Base-by-base conservation (phyloP, 1,140 invertebrate species). In the Halesus radiatus region DNA sequence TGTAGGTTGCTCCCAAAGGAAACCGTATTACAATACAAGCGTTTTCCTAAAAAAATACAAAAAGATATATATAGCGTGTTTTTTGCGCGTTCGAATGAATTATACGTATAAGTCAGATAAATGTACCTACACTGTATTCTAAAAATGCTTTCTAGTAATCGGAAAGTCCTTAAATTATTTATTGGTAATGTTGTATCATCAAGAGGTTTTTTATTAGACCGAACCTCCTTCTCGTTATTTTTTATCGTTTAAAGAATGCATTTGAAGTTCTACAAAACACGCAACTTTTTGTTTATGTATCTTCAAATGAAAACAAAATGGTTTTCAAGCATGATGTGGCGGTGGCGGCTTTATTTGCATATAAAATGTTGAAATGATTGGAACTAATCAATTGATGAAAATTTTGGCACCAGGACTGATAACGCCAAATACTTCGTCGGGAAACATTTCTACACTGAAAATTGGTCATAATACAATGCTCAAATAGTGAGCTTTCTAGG, bases 211-310 rank as follows among this genome's bases (percentile, higher is more conserved):
- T 68, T 52, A 54, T 78, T 54, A 50, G 50, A 53, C 50, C 60
- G 23, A 78, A 26, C 53, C 60, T 66, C 32, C 32, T 60, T 60
- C 26, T 13, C 1, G 50, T 72, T 52, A 72, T 53, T 23, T 78
- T 37, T 56, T 75, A n/a, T 56, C 52, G 52, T 77, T 78, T 74
- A 10, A 74, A 62, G 77, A 78, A 78, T 81, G 76, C 80, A 81
- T 81, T 81, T 74, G 75, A 81, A 81, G 32, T 72, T 74, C 75
- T 58, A 54, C 52, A 78, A 52, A 74, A 78, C 80, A 81, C 80
- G 80, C 80, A 81, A 68, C 80, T 76, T 80, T 70, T 76, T 60
- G 52, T 76, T 68, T 77, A 45, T 62, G 76, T 22, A 26, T 78
- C 53, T 70, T 73, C 78, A 78, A 81, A 78, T 78, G 66, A 3